Evolutionary conservation across 2,888 invertebrate species (phyloP).

Genomic region (Platycheirus albimanus): DNA sequence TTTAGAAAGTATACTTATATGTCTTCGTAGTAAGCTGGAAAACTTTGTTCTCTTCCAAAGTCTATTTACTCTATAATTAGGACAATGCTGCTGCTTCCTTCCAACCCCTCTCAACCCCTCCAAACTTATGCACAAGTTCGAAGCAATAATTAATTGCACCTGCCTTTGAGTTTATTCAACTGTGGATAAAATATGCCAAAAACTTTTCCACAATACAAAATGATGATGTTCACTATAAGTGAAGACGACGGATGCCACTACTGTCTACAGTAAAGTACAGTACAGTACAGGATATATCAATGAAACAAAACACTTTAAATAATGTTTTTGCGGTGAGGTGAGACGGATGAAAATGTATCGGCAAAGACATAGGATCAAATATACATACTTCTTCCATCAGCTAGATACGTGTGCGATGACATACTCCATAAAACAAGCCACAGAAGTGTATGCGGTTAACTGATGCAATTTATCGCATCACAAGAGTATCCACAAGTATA

Average conservation of each 20-base stretch:
- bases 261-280: neutral
- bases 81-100: constrained; percentile 15
- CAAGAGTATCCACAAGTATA: neutral
- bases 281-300: constrained; percentile 15
- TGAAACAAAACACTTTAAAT: too few relatives aligned
- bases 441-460: constrained; percentile 57
- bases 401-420: constrained; percentile 37
- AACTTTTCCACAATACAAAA: constrained; percentile 35
- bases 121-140: neutral
- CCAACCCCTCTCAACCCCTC: constrained; percentile 15
- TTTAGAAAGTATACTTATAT: too few relatives aligned
- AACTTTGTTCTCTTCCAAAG: constrained; percentile 14
- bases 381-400: constrained; percentile 2
- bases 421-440: constrained; percentile 66
- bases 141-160: constrained; percentile 58
- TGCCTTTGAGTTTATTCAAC: constrained; percentile 49
- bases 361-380: neutral
- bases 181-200: constrained; percentile 50
- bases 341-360: neutral
- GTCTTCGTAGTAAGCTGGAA: too few relatives aligned
- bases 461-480: constrained; percentile 66
- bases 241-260: neutral
- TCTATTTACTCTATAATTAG: constrained; percentile 31
- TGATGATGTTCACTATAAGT: neutral
- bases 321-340: constrained; percentile 3